phyloP scores from a whole-genome alignment of 1,140 invertebrate genomes.

The Pteromalus puparum region DNA sequence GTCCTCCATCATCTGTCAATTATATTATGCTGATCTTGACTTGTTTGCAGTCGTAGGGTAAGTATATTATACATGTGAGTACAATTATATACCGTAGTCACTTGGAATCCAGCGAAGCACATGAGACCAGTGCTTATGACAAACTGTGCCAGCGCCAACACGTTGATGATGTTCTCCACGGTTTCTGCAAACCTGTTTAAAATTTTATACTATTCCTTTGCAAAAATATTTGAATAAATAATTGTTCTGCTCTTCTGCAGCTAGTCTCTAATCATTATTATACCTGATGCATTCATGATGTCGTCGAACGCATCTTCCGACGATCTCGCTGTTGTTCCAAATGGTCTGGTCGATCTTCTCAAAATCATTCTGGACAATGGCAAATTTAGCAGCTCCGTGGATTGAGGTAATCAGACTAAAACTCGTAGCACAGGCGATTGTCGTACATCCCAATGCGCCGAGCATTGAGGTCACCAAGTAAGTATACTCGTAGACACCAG shows the following conservation, averaged over 20 bases:
- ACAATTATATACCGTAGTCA: conserved; percentile 59
- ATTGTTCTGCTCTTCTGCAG: not conserved
- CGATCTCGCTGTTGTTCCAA: not conserved
- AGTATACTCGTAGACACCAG: conserved; percentile 54
- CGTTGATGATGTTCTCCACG: conserved; percentile 63
- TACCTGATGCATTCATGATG: conserved; percentile 64
- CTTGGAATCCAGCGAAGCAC: conserved; percentile 64
- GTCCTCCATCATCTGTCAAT: conserved; percentile 61
- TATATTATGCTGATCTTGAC: too few species aligned
- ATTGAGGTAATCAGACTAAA: conserved; percentile 60
- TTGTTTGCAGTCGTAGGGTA: too few species aligned
- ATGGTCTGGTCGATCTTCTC: conserved; percentile 52
- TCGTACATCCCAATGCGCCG: conserved; percentile 51
- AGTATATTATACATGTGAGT: too few species aligned
- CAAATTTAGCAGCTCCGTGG: conserved; percentile 64
- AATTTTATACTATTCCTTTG: too few species aligned
- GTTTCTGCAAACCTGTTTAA: conserved; percentile 64
- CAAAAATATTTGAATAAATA: too few species aligned
- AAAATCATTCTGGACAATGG: conserved; percentile 55
- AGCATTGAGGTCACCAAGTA: conserved; percentile 52
- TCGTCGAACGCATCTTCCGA: conserved; percentile 53
- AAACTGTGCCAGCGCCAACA: conserved; percentile 63
- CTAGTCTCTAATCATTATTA: too few species aligned
- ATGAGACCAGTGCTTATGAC: conserved; percentile 60
- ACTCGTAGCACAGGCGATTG: conserved; percentile 57